These are phyloP conservation scores for Hirtodrosophila alboralis DNA, from an alignment of 2,888 invertebrate species.

Conservation along the genomic window DNA sequence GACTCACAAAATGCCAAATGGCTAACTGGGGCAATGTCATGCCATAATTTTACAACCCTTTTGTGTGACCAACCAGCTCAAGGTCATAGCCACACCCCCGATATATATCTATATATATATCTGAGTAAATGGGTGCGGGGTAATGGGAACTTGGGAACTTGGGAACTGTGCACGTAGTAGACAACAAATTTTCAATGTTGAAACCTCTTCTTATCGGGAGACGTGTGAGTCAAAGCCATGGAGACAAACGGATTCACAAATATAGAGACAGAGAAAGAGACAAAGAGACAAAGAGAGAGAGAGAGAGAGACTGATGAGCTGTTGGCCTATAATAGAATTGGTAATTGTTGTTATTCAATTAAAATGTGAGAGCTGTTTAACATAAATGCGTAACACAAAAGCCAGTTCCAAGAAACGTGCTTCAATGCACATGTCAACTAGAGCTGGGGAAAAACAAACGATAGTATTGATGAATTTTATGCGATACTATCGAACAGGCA, in stretches of 20 bases:
- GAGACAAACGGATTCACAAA: slow-evolving; percentile 1
- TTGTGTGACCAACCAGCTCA: slow-evolving; percentile 13
- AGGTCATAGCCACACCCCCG: slow-evolving; percentile 30
- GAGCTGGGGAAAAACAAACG: too few relatives aligned
- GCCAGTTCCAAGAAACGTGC: slow-evolving; percentile 1
- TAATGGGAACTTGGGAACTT: too few relatives aligned
- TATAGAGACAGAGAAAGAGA: too few relatives aligned
- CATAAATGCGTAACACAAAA: slow-evolving; percentile 47
- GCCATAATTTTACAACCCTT: slow-evolving; percentile 23
- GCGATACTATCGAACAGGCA: too few relatives aligned
- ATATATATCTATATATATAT: too few relatives aligned
- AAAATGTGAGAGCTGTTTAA: slow-evolving; percentile 20
- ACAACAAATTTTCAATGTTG: slow-evolving; percentile 4
- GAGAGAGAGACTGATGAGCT: neutral
- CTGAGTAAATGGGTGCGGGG: slow-evolving; percentile 28
- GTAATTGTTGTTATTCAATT: slow-evolving; percentile 60
- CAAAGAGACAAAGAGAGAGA: too few relatives aligned
- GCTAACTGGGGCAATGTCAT: slow-evolving; percentile 36
- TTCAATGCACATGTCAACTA: neutral
- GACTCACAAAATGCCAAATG: slow-evolving; percentile 33
- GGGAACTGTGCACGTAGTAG: slow-evolving; percentile 13
- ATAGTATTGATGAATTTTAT: too few relatives aligned
- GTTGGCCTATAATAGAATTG: neutral
- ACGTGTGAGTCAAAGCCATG: slow-evolving; percentile 26
- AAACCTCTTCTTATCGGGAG: slow-evolving; percentile 22